phyloP scores from a whole-genome alignment of 1,140 invertebrate genomes.

The Oncopeltus fasciatus region DNA sequence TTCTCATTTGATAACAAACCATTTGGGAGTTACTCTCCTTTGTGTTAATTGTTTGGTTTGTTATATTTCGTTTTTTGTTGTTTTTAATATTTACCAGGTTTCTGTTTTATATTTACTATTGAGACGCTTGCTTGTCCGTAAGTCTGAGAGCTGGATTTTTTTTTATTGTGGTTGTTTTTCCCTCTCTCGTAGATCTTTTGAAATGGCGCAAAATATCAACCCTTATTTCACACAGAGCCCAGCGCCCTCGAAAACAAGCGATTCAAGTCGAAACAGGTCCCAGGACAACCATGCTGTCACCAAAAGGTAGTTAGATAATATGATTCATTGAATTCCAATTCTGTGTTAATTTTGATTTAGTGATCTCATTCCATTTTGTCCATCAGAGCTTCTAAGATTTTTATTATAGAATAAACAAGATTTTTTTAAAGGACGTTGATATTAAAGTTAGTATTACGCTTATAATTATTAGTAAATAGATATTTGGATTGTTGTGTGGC shows the following conservation, averaged over 20 bases:
- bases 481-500: no score
- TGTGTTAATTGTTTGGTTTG: no score
- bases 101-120: no score
- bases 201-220: slow-evolving; percentile 72
- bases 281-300: slow-evolving; percentile 74
- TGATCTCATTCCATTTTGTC: background rate
- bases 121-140: no score
- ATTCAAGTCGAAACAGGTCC: slow-evolving; percentile 49
- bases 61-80: no score
- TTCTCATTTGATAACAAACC: no score
- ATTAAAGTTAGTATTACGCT: background rate
- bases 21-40: no score
- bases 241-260: slow-evolving; percentile 50
- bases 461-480: background rate
- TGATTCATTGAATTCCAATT: no score
- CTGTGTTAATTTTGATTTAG: background rate
- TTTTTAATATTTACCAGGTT: no score
- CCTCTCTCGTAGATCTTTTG: no score
- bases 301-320: slow-evolving; percentile 49
- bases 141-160: no score
- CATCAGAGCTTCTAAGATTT: background rate
- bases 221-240: slow-evolving; percentile 48
- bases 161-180: no score
- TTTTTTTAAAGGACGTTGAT: background rate
- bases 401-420: background rate